A percentile compares a stretch with the other conserved stretches of the same genome.
These are phyloP conservation scores for Felis chaus DNA, from an alignment of 2,113 vertebrate species.

Conservation along the genomic window DNA sequence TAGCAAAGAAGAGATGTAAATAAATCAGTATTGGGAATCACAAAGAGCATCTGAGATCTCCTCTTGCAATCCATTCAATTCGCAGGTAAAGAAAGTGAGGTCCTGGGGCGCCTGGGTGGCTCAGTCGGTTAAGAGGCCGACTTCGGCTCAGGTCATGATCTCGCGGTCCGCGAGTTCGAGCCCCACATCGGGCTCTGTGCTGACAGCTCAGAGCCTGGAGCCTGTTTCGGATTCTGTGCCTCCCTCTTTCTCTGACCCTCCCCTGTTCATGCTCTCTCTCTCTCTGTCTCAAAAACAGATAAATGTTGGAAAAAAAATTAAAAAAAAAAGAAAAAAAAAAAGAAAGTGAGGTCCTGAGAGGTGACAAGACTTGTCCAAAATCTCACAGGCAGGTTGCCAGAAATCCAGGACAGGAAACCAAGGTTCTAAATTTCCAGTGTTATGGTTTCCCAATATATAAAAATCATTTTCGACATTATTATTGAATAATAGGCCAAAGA, in stretches of 20 bases:
- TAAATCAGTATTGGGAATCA: neutral
- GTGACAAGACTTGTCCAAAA: neutral
- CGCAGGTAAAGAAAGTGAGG: neutral
- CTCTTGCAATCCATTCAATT: neutral
- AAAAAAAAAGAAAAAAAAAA: neutral
- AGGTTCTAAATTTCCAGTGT: neutral
- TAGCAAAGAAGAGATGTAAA: neutral
- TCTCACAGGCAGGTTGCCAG: neutral
- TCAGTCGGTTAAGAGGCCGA: no score
- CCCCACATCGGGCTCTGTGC: no score
- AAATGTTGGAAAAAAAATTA: no score
- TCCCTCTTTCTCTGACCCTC: no score
- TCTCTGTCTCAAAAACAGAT: no score
- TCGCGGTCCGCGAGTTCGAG: no score
- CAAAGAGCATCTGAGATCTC: neutral
- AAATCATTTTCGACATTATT: neutral
- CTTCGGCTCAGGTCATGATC: no score
- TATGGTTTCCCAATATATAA: neutral
- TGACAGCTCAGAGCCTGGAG: no score
- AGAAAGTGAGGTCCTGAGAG: neutral
- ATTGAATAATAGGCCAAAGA: neutral
- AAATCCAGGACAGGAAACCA: neutral
- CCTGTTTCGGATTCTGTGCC: no score
- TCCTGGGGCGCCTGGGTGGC: neutral
- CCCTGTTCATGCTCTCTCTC: no score